Evolutionary conservation across 92 coral and sea anemone genomes (phyloP), one percentile per base, ranked within the genome.

Genomic region (Muricea muricata): DNA sequence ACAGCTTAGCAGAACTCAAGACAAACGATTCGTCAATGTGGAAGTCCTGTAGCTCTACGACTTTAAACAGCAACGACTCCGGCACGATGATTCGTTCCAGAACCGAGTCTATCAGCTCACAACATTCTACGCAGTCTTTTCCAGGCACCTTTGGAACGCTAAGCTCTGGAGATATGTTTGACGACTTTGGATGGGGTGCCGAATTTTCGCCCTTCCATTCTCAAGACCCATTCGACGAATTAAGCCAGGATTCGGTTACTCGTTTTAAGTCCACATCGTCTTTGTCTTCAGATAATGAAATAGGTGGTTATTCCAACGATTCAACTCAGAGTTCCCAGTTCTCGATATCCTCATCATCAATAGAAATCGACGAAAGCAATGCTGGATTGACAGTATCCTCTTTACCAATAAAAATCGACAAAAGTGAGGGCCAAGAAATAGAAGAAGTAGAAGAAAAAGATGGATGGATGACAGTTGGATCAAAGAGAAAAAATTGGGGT

Each of bases 71-170:
- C 41, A 1, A n/a, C 2, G 41, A 66, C 41, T 28, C 23, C 17
- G 13, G 23, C 0, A 14, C 42, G 18, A 66, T 65, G 3, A 41
- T 2, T 75, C 80, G 65, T 32, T 26, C 65, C 29, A 75, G 80
- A 75, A 31, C 80, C 35, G 40, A 47, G 42, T 75, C 80, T 12
- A 1, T 6, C 13, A 47, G 65, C 35, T 75, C 80, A 14, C 23
- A 6, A 42, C 45, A 31, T 6, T 75, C 80, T 12, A 7, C 29
- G 63, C 80, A 48, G 46, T 26, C 28, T 29, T 21, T 31, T 18
- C 13, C 48, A 23, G 20, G n/a, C 33, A n/a, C 40, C 7, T 75
- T 24, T 14, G 65, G 31, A 7, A 24, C 37, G 13, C 61, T 47
- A 4, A 50, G 65, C 65, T 24, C 78, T 8, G 28, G 32, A 13